A percentile compares a stretch with the other conserved stretches of the same genome.
Conservation (phyloP, 53 echinoderm and acorn worm genomes). For the Echinarachnius parma region DNA sequence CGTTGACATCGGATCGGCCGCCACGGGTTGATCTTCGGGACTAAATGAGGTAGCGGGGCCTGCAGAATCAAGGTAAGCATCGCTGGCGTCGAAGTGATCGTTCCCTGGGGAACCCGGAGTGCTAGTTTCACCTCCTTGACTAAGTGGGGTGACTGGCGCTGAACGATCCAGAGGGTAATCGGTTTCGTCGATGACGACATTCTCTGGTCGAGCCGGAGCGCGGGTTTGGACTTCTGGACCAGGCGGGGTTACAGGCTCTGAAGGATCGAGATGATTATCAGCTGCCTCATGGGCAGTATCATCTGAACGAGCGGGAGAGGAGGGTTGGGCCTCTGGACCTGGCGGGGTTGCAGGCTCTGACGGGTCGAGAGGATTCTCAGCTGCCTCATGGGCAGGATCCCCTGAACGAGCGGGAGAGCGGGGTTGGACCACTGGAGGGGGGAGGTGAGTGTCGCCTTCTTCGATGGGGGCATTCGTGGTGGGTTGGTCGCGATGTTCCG, state of each 20-base stretch:
- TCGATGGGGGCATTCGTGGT: background rate
- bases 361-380: background rate
- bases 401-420: background rate
- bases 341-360: background rate
- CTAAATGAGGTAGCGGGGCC: background rate
- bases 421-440: background rate
- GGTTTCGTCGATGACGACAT: background rate
- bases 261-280: background rate
- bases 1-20: no score
- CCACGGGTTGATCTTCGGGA: background rate
- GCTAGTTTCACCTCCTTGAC: background rate
- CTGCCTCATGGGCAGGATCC: background rate
- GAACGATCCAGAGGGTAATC: background rate
- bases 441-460: background rate
- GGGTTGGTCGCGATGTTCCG: background rate
- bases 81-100: background rate
- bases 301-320: background rate
- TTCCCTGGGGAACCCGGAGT: background rate
- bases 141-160: background rate
- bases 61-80: background rate
- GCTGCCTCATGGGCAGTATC: background rate
- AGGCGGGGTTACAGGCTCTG: background rate
- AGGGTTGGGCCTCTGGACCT: background rate
- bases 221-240: no score
- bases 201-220: background rate